Conservation (phyloP, 1,140 invertebrate genomes). For the Drosophila gunungcola region DNA sequence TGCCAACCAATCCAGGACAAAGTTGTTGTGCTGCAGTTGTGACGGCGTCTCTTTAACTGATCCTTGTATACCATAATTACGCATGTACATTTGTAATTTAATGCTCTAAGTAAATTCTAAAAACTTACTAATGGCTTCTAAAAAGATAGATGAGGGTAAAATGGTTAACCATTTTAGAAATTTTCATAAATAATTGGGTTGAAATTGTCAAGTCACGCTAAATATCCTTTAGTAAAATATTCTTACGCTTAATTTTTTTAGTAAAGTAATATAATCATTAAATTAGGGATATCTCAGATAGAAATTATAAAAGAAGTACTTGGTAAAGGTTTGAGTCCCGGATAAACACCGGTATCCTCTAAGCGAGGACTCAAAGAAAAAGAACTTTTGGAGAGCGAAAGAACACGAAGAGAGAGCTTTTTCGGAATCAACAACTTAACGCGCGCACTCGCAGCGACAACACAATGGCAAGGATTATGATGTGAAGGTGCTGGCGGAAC, state of each 20-base stretch:
- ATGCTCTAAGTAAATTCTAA: constrained; percentile 50
- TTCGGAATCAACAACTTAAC: constrained; percentile 22
- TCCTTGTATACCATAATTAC: constrained; percentile 57
- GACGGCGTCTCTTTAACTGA: constrained; percentile 41
- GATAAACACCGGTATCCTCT: neutral
- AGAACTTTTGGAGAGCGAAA: neutral
- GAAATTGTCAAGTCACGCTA: too few relatives aligned
- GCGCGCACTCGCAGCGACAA: constrained; percentile 15
- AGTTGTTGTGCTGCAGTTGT: constrained; percentile 47
- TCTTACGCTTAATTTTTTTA: too few relatives aligned
- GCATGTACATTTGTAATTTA: constrained; percentile 74
- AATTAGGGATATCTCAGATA: neutral
- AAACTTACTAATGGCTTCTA: neutral
- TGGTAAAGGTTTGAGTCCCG: neutral
- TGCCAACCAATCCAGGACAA: constrained; percentile 14
- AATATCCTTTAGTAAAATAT: too few relatives aligned
- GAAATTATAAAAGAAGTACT: neutral
- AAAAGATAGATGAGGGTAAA: too few relatives aligned
- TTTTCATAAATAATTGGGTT: too few relatives aligned
- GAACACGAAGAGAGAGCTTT: constrained; percentile 13
- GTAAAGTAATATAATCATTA: too few relatives aligned
- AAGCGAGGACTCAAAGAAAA: neutral
- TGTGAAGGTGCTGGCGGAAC: constrained; percentile 15
- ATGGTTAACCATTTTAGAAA: too few relatives aligned
- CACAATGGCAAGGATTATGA: constrained; percentile 11